These are phyloP conservation scores for Oxyura jamaicensis DNA, from an alignment of 2,113 vertebrate genomes.

Conservation along the genomic window DNA sequence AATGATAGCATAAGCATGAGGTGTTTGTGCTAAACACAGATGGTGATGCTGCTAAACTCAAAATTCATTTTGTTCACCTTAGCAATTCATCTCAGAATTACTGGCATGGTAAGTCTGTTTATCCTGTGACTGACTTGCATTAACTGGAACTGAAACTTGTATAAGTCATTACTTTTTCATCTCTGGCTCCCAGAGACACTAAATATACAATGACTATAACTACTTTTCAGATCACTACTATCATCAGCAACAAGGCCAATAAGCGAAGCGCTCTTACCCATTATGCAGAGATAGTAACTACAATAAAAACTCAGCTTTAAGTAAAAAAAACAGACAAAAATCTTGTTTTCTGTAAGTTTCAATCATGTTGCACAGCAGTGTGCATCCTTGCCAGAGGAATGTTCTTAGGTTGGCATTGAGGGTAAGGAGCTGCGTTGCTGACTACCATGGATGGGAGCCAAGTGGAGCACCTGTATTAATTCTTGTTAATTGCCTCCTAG, in stretches of 20 bases:
- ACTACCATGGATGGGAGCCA: neutral
- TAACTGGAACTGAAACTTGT: neutral
- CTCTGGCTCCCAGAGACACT: neutral
- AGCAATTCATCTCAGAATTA: neutral
- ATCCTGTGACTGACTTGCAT: neutral
- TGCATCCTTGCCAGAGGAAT: neutral
- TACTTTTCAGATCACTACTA: neutral
- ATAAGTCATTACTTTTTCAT: neutral
- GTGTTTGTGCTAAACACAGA: neutral
- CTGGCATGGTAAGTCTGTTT: neutral
- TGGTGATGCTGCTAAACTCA: neutral
- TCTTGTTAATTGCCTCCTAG: constrained; percentile 10
- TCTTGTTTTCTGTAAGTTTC: neutral
- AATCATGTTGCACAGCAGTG: neutral
- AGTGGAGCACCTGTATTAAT: constrained; percentile 34
- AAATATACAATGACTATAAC: neutral
- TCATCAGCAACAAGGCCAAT: neutral
- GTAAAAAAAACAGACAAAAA: neutral
- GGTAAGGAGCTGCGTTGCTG: neutral
- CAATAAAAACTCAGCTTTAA: neutral
- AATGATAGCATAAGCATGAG: neutral
- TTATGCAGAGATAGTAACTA: neutral
- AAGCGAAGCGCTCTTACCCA: neutral
- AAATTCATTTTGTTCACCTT: neutral
- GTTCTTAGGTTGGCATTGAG: neutral